Evolutionary conservation across 2,888 invertebrate species (phyloP).

Genomic region (Lasius platythorax): DNA sequence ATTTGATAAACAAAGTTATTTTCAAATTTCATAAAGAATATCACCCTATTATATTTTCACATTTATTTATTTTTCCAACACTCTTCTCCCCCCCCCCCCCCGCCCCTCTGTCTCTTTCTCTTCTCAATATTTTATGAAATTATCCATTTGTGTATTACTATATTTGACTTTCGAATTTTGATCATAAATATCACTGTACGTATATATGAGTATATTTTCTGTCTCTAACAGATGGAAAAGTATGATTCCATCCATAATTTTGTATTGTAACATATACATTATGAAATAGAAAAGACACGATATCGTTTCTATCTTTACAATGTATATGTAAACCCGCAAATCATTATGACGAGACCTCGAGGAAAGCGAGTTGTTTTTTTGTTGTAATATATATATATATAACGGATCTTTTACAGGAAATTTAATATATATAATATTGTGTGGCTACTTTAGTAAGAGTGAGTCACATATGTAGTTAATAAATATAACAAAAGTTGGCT

Average conservation of each 20-base stretch:
- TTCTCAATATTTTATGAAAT: constrained; percentile 21
- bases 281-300: constrained; percentile 11
- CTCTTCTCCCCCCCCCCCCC: neutral
- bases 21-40: constrained; percentile 23
- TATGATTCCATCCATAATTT: constrained; percentile 51
- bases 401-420: constrained; percentile 36
- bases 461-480: constrained; percentile 41
- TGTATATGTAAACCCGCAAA: constrained; percentile 37
- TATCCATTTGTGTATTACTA: constrained; percentile 3
- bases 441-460: constrained; percentile 29
- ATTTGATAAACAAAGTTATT: constrained; percentile 10
- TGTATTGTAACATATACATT: constrained; percentile 39
- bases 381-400: constrained; percentile 28
- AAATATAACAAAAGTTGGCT: constrained; percentile 42
- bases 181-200: constrained; percentile 3
- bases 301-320: constrained; percentile 35
- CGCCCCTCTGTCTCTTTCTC: too few relatives aligned
- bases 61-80: constrained; percentile 14
- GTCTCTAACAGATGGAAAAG: constrained; percentile 37
- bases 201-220: constrained; percentile 29
- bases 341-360: constrained; percentile 18
- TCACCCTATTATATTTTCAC: constrained; percentile 20
- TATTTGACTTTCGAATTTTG: constrained; percentile 23
- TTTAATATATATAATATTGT: constrained; percentile 35
- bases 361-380: constrained; percentile 27